These are phyloP conservation scores for Pardosa pseudoannulata DNA, from an alignment of 2,888 invertebrate genomes.

Conservation along the genomic window DNA sequence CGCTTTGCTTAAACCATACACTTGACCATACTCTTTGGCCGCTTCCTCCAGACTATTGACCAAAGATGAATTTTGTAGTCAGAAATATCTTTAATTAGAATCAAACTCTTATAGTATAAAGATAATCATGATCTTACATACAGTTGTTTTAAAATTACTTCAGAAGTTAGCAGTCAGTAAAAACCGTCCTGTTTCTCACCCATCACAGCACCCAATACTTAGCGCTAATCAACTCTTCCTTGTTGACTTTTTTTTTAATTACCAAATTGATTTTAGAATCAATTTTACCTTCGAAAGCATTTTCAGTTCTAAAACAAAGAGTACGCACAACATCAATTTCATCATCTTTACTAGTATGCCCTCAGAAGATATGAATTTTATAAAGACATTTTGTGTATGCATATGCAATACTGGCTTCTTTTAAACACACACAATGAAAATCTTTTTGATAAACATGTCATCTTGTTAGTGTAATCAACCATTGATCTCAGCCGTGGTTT, in stretches of 20 bases:
- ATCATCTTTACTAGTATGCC: slow-evolving; percentile 19
- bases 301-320: slow-evolving; percentile 14
- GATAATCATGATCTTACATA: slow-evolving; percentile 2
- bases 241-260: background rate
- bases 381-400: slow-evolving; percentile 7
- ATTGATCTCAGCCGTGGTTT: background rate
- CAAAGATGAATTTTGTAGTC: background rate
- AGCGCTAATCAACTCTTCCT: slow-evolving; percentile 14
- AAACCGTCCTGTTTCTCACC: slow-evolving; percentile 32
- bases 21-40: background rate
- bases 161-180: slow-evolving; percentile 26
- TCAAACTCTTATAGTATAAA: slow-evolving; percentile 26
- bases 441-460: slow-evolving; percentile 16
- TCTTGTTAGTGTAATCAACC: background rate
- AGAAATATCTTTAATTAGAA: slow-evolving; percentile 29
- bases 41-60: background rate
- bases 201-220: slow-evolving; percentile 28
- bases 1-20: background rate
- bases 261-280: slow-evolving; percentile 8
- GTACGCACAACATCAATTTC: slow-evolving; percentile 20
- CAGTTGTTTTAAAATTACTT: slow-evolving; percentile 28
- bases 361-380: slow-evolving; percentile 16
- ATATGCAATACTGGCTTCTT: background rate
- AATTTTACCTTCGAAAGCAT: slow-evolving; percentile 6
- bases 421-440: slow-evolving; percentile 15